phyloP scores from a whole-genome alignment of 2,113 vertebrate genomes.

The Rhipidura dahli region DNA sequence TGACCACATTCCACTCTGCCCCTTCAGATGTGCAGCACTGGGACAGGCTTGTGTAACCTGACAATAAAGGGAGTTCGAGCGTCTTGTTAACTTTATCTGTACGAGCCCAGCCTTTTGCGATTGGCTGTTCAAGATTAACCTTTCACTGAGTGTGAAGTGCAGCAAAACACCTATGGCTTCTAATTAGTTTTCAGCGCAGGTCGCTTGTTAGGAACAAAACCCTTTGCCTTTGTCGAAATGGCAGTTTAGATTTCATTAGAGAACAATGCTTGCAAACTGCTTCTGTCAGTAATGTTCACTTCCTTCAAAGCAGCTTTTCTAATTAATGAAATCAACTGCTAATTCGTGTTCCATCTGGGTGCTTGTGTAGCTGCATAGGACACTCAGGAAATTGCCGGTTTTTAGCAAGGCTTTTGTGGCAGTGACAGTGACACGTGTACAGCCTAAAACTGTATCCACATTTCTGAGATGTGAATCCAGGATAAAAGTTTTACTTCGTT shows the following conservation, averaged over 20 bases:
- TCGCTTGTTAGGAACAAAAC: neutral
- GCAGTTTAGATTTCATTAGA: neutral
- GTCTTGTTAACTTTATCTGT: neutral
- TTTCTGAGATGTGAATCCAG: neutral
- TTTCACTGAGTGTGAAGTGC: neutral
- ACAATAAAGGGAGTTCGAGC: rapidly evolving
- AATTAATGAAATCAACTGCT: neutral
- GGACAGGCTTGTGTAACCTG: no score
- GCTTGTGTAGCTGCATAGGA: neutral
- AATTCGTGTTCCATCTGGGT: neutral
- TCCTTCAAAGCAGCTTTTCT: neutral
- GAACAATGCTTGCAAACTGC: neutral
- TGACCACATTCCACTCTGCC: rapidly evolving
- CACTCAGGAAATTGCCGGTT: neutral
- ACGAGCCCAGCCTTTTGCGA: neutral
- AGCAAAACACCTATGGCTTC: neutral
- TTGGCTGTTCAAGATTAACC: neutral
- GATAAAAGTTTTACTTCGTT: neutral
- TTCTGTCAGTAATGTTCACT: neutral
- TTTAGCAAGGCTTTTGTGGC: neutral
- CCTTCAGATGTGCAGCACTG: neutral
- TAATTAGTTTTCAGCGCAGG: neutral
- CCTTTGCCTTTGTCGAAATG: neutral
- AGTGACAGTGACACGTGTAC: neutral
- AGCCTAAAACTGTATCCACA: neutral